Percentiles rank a stretch among this genome's conserved stretches.
Conservation (phyloP, 37 sponge, comb jelly and placozoan species). For the Spongia lamella region DNA sequence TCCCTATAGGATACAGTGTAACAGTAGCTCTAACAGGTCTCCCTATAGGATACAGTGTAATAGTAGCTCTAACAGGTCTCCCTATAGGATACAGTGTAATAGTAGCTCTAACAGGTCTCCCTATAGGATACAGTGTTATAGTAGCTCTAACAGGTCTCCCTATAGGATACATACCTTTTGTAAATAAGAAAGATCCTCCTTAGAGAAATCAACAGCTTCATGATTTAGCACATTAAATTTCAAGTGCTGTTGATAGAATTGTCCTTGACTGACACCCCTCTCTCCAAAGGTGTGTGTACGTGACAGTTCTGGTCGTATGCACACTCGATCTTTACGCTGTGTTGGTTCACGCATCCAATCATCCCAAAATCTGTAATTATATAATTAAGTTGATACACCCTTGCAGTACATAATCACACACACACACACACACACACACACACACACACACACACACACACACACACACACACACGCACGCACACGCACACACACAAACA, state of each 20-base stretch:
- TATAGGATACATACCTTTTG: conserved; percentile 44
- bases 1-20: too few species aligned
- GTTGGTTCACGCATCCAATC: conserved; percentile 93
- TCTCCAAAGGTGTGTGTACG: conserved; percentile 82
- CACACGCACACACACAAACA: conserved; percentile 9
- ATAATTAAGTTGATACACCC: background rate
- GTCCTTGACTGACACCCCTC: conserved; percentile 77
- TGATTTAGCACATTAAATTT: conserved; percentile 62
- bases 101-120: too few species aligned
- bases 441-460: background rate
- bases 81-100: too few species aligned
- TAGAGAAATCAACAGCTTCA: conserved; percentile 56
- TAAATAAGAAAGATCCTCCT: conserved; percentile 61
- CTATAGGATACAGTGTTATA: too few species aligned
- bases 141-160: background rate
- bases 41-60: too few species aligned
- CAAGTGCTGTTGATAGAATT: conserved; percentile 61
- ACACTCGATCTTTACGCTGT: conserved; percentile 77
- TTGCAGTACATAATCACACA: too few species aligned
- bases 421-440: conserved; percentile 10
- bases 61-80: too few species aligned
- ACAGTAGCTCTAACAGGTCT: too few species aligned
- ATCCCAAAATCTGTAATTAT: conserved; percentile 78
- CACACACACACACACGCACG: background rate
- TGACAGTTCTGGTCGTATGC: conserved; percentile 89